Evolutionary conservation across 2,888 invertebrate species (phyloP), one percentile per base, ranked within the genome.

Genomic region (Luffia ferchaultella): DNA sequence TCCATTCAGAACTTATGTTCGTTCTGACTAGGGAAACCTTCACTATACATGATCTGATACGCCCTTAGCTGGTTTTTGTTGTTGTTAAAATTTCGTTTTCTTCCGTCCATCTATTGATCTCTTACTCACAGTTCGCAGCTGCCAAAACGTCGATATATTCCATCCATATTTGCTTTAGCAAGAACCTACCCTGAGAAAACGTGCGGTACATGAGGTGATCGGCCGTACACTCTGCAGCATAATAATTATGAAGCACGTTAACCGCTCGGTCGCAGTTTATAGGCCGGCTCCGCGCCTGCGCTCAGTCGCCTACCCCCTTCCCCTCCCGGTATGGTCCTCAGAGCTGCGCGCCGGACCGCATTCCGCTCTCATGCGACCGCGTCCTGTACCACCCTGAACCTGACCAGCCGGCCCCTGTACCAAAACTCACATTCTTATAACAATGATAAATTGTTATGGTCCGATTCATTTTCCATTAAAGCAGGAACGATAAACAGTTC

Each of bases 331-430:
- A 50, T 50, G 46, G 41, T 43, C 42, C 40, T 51, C 57, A 58
- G 57, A 58, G n/a, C n/a, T 60, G 64, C 68, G 63, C 63, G 73
- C 70, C 69, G 75, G 73, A 82, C 82, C 77, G 76, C 82, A 83
- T 83, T 83, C 82, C 82, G 71, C 82, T 83, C 82, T 82, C 82
- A 83, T 77, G 77, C 79, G 78, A 76, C 79, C 71, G 72, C 71
- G 65, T 71, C 70, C 73, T 69, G 69, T 65, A 67, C 68, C 69
- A 68, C 70, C 67, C 67, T 60, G 59, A 52, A 49, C 49, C 20
- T 49, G 49, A 43, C 49, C 49, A 15, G 20, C 20, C 43, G 16
- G 49, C 20, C 20, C 16, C 43, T 49, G 43, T 43, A 30, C 49
- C 49, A 49, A 49, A 49, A 30, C 12, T 3, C 30, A 12, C 30